Evolutionary conservation across 2,888 invertebrate genomes (phyloP).

Genomic region (Odontothrips loti): DNA sequence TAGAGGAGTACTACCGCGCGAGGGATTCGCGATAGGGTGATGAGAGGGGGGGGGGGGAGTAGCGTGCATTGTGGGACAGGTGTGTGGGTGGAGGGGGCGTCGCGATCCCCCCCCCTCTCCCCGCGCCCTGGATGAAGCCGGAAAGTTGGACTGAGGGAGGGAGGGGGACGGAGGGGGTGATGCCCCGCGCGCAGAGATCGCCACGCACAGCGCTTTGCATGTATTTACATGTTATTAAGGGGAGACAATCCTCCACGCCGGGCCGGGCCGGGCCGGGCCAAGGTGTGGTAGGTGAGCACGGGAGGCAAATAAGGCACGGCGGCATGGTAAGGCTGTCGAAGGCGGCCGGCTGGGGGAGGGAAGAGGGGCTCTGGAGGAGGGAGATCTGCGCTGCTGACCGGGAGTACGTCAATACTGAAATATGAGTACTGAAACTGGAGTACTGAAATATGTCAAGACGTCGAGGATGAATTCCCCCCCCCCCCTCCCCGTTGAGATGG

Average conservation of each 20-base stretch:
- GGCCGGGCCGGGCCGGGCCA: not conserved
- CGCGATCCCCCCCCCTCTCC: no score
- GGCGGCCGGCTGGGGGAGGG: no score
- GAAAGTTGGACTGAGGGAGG: not conserved
- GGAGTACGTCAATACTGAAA: no score
- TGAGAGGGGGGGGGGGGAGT: not conserved
- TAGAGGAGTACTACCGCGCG: not conserved
- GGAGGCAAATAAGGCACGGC: slow-evolving; percentile 1
- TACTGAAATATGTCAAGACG: no score
- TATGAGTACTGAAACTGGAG: no score
- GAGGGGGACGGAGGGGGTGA: no score
- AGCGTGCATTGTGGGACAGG: not conserved
- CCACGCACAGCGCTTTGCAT: slow-evolving; percentile 24
- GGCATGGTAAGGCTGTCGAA: not conserved
- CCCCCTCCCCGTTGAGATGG: no score
- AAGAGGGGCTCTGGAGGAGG: no score
- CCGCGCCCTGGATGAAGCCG: not conserved
- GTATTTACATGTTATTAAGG: slow-evolving; percentile 24
- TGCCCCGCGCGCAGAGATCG: slow-evolving; percentile 3
- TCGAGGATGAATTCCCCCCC: no score
- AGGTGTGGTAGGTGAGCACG: slow-evolving; percentile 12
- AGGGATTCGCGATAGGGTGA: not conserved
- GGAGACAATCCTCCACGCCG: slow-evolving; percentile 1
- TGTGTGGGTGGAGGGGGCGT: not conserved
- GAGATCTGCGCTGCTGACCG: no score